Conservation (phyloP, 2,888 invertebrate genomes). For the Sphaerolaimus hirsutus region DNA sequence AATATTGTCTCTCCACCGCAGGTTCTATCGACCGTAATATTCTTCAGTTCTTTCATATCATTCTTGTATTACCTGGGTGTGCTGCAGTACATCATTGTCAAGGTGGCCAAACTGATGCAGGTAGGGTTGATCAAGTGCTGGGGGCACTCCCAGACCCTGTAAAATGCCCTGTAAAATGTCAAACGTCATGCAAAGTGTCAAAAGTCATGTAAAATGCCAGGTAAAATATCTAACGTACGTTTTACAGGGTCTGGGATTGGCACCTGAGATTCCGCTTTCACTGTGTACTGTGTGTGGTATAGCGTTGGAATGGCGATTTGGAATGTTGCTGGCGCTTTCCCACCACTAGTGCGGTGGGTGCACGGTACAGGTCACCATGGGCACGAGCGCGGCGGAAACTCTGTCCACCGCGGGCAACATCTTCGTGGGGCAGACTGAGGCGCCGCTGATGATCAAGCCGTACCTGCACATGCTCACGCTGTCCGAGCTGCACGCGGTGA, state of each 20-base stretch:
- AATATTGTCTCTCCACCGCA: too few relatives aligned
- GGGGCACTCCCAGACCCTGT: too few relatives aligned
- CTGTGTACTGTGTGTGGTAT: too few relatives aligned
- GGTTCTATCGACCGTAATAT: conserved; percentile 61
- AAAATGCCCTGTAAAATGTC: too few relatives aligned
- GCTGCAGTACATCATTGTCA: conserved; percentile 58
- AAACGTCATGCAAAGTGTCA: too few relatives aligned
- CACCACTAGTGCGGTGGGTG: too few relatives aligned
- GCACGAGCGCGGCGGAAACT: conserved; percentile 77
- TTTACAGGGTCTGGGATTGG: too few relatives aligned
- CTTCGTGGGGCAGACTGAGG: conserved; percentile 54
- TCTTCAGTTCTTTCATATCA: conserved; percentile 68
- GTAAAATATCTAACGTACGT: too few relatives aligned
- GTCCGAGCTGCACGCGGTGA: conserved; percentile 68
- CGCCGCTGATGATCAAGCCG: conserved; percentile 58
- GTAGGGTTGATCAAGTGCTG: background rate
- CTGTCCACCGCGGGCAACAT: conserved; percentile 72
- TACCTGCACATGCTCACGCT: conserved; percentile 52
- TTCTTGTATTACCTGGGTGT: conserved; percentile 62
- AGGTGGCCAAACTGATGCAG: conserved; percentile 48
- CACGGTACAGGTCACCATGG: conserved; percentile 38
- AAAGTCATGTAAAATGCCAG: too few relatives aligned
- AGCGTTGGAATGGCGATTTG: too few relatives aligned
- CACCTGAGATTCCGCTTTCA: too few relatives aligned
- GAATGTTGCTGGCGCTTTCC: too few relatives aligned